phyloP scores from a whole-genome alignment of 2,113 vertebrate genomes.

The Prolemur simus region DNA sequence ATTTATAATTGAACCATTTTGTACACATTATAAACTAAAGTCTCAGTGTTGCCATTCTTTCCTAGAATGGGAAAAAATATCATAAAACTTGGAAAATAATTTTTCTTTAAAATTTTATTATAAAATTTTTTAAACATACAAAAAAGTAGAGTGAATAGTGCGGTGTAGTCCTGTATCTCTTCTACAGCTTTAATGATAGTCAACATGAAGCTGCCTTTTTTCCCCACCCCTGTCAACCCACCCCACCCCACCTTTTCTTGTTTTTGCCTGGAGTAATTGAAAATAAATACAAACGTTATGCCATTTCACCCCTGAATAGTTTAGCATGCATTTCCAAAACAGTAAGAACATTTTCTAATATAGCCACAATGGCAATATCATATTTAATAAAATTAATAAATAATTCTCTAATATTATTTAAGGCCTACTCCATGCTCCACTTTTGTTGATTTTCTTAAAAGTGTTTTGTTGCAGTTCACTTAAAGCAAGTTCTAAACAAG shows the following conservation, averaged over 20 bases:
- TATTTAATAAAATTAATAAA: neutral
- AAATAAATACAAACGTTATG: neutral
- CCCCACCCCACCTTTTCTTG: neutral
- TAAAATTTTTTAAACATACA: neutral
- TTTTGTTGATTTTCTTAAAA: conserved; percentile 2
- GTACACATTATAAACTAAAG: neutral
- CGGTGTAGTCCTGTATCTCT: neutral
- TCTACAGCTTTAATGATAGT: neutral
- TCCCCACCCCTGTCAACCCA: neutral
- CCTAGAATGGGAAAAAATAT: neutral
- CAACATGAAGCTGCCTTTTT: neutral
- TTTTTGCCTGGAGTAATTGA: neutral
- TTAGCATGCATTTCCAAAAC: neutral
- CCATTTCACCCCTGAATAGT: neutral
- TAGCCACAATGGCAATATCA: neutral
- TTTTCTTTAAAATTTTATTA: neutral
- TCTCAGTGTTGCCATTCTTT: neutral
- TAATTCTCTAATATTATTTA: neutral
- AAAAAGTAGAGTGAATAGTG: neutral
- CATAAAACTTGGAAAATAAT: neutral
- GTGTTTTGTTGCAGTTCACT: neutral
- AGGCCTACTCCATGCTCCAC: neutral
- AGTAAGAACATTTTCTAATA: neutral
- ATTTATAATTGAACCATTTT: conserved; percentile 9
- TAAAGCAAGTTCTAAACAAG: neutral